Evolutionary conservation across 2,888 invertebrate species (phyloP).

Genomic region (Spodoptera exigua): DNA sequence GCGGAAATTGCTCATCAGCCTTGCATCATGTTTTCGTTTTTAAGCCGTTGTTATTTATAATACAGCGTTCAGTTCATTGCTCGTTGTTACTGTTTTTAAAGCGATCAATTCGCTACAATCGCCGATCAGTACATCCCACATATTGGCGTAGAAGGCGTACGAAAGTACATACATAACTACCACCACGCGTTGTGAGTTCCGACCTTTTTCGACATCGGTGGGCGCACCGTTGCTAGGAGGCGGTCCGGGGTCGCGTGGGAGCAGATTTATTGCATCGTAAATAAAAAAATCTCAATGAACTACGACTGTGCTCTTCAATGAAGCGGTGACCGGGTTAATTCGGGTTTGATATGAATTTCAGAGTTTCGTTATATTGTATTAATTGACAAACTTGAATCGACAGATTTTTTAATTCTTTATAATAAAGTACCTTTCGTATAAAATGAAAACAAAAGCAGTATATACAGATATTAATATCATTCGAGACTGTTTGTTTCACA

Average conservation of each 20-base stretch:
- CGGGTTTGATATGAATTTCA: conserved; percentile 44
- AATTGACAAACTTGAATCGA: neutral
- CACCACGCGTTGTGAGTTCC: conserved; percentile 54
- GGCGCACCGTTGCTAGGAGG: conserved; percentile 67
- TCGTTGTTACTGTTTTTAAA: conserved; percentile 40
- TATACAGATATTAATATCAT: neutral
- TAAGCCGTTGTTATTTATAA: conserved; percentile 51
- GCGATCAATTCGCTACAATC: conserved; percentile 23
- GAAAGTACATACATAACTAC: conserved; percentile 30
- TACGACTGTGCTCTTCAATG: conserved; percentile 62
- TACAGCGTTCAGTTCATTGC: conserved; percentile 43
- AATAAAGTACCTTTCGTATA: neutral
- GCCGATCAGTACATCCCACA: conserved; percentile 44
- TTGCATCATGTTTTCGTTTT: conserved; percentile 63
- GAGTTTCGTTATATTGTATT: conserved; percentile 8
- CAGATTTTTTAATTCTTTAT: neutral
- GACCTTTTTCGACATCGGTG: conserved; percentile 69
- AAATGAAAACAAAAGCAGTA: neutral
- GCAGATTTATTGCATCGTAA: conserved; percentile 74
- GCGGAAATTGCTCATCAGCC: conserved; percentile 66
- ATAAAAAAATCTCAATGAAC: conserved; percentile 74
- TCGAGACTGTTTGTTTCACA: conserved; percentile 12
- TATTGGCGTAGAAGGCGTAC: conserved; percentile 42
- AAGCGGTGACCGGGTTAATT: conserved; percentile 66
- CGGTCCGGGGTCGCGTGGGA: conserved; percentile 68